phyloP scores from a whole-genome alignment of 1,140 invertebrate species.

The Parapsyche elsis region DNA sequence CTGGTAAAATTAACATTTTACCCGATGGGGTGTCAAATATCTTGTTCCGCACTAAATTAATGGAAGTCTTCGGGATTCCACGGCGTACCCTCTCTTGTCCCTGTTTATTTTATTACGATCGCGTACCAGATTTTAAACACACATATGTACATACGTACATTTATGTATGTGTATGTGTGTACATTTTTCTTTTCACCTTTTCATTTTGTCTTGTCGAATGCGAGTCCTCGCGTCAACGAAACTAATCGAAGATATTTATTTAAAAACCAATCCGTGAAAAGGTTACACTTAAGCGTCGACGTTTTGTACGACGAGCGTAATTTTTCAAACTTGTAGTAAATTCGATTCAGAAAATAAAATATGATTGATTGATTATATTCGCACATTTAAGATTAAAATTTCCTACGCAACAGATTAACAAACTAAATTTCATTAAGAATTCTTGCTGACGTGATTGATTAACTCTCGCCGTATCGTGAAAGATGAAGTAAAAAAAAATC shows the following conservation, averaged over 20 bases:
- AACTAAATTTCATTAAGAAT: no score
- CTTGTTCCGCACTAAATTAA: conserved; percentile 45
- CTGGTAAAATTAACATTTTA: conserved; percentile 54
- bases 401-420: no score
- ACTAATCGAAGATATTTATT: conserved; percentile 32
- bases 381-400: no score
- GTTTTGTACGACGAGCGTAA: neutral
- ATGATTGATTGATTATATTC: no score
- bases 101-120: conserved; percentile 34
- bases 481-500: no score
- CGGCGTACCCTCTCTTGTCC: neutral
- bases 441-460: no score
- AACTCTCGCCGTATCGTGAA: no score
- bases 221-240: neutral
- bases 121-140: neutral
- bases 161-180: neutral
- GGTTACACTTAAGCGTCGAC: neutral
- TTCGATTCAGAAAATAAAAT: neutral
- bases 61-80: conserved; percentile 35
- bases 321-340: neutral
- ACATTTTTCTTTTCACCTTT: neutral
- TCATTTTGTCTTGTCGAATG: neutral
- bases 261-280: neutral
- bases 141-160: neutral
- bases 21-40: conserved; percentile 53